Conservation (phyloP, 35 echinoderm and acorn worm genomes). For the Nesometra sesokonis region DNA sequence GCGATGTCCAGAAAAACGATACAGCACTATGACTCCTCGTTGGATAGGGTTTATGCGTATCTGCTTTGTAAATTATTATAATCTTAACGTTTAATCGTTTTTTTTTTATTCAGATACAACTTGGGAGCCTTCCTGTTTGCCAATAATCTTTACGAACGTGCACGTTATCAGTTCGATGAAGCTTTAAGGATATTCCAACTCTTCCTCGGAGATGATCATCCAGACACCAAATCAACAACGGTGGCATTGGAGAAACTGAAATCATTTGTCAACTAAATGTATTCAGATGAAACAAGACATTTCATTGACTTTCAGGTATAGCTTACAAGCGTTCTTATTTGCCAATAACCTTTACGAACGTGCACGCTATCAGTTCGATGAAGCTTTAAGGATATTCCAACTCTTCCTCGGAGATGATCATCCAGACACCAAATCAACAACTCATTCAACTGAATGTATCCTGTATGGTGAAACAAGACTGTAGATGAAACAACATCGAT, state of each 20-base stretch:
- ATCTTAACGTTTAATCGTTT: too few species aligned
- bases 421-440: constrained; percentile 16
- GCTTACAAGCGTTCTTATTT: constrained; percentile 57
- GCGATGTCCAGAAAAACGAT: too few species aligned
- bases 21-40: too few species aligned
- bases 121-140: constrained; percentile 61
- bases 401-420: constrained; percentile 47
- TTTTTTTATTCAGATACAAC: constrained; percentile 71
- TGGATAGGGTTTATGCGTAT: too few species aligned
- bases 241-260: constrained; percentile 26
- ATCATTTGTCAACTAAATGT: constrained; percentile 2
- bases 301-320: constrained; percentile 58
- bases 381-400: constrained; percentile 42
- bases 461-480: too few species aligned
- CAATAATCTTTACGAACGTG: constrained; percentile 38
- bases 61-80: too few species aligned
- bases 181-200: constrained; percentile 36
- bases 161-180: constrained; percentile 60
- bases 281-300: too few species aligned
- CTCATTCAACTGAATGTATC: constrained; percentile 1
- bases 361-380: constrained; percentile 57
- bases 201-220: constrained; percentile 47
- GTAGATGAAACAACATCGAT: too few species aligned
- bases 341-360: constrained; percentile 39
- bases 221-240: constrained; percentile 11